Base-by-base conservation (phyloP, 92 coral and sea anemone genomes). In the Pocillopora meandrina region DNA sequence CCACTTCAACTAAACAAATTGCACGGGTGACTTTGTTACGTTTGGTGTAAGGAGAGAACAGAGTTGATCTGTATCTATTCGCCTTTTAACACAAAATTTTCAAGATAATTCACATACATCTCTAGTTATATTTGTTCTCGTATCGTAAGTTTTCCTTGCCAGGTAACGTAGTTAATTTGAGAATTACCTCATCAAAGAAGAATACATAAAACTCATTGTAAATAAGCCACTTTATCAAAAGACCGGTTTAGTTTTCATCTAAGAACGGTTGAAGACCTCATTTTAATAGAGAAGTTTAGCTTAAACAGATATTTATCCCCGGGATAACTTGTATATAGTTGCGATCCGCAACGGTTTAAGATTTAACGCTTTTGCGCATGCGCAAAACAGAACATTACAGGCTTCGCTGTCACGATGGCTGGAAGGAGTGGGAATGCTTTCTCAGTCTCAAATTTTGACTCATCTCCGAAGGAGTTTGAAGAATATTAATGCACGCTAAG, bases 281-380 rank as follows among this genome's bases (percentile, higher is more conserved):
- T 36, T 70, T 55, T n/a, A 70, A 36, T 20, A 20, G 26, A 33
- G 8, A 59, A 36, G 34, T 17, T 42, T 56, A 42, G 56, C n/a
- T 59, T 19, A 56, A 71, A 58, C 12, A 34, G 57, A 71, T 71
- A 16, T 58, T 81, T 81, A 81, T 81, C 85, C 67, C 9, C 19
- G 10, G 55, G 85, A 21, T 81, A 73, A 61, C 49, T 42, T 55
- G 52, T 34, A 36, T 12, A 55, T 71, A 70, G 76, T 68, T 69
- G 76, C 68, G 58, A 72, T 72, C 58, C 57, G 86, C 71, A 55
- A 82, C 86, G 72, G 62, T 77, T 65, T 58, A 19, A 13, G 63
- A 71, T 71, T 65, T 56, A 88, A 76, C 76, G 79, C 77, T 56
- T 88, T 88, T 88, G 82, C 91, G 89, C 89, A 57, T 70, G 88